Conservation (phyloP, 2,113 vertebrate species). For the Indicator indicator region DNA sequence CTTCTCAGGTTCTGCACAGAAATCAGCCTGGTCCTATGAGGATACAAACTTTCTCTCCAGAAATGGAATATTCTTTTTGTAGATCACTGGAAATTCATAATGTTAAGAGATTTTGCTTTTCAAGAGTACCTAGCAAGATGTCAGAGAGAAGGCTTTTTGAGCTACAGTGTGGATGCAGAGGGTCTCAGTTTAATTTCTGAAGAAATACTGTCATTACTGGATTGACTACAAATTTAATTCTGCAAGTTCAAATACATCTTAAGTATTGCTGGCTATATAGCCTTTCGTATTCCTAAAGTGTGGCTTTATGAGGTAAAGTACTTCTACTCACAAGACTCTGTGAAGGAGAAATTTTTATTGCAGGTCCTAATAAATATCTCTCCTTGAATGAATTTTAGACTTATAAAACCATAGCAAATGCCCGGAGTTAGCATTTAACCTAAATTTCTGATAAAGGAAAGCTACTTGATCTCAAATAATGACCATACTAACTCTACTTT, state of each 20-base stretch:
- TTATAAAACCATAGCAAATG: slow-evolving; percentile 10
- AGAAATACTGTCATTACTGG: not conserved
- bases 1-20: not conserved
- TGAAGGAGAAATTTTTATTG: not conserved
- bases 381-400: slow-evolving; percentile 16
- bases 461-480: slow-evolving; percentile 9
- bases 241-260: not conserved
- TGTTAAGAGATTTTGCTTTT: not conserved
- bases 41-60: not conserved
- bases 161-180: not conserved
- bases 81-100: not conserved
- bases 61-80: not conserved
- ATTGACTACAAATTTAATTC: not conserved
- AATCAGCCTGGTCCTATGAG: not conserved
- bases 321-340: not conserved
- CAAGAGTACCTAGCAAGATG: not conserved
- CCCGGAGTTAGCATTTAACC: slow-evolving; percentile 31
- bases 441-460: slow-evolving; percentile 33
- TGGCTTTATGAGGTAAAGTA: not conserved
- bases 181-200: not conserved
- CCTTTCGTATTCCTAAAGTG: not conserved
- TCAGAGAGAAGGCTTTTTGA: not conserved
- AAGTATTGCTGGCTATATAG: not conserved
- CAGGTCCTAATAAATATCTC: not conserved
- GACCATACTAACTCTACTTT: not conserved